Evolutionary conservation across 2,888 invertebrate species (phyloP).

Genomic region (Ecliptopera silaceata): DNA sequence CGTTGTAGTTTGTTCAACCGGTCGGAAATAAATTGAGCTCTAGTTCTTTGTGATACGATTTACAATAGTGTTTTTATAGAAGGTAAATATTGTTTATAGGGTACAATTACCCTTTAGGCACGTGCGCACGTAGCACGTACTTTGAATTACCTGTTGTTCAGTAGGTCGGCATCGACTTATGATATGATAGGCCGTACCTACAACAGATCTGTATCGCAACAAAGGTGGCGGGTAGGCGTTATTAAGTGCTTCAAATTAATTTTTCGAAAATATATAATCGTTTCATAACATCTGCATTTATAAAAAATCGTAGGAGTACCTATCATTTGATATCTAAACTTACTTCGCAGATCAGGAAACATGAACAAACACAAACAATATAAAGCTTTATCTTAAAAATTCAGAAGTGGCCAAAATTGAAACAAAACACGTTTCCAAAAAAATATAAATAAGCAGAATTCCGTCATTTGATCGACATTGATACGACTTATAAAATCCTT

Average conservation of each 20-base stretch:
- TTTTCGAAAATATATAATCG: conserved; percentile 9
- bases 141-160: conserved; percentile 27
- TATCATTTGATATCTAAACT: too few relatives aligned
- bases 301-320: too few relatives aligned
- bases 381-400: background rate
- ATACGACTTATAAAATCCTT: background rate
- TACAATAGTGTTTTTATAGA: conserved; percentile 13
- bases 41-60: conserved; percentile 29
- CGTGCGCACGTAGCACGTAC: conserved; percentile 38
- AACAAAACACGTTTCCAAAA: background rate
- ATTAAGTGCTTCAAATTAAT: conserved; percentile 22
- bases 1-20: conserved; percentile 19
- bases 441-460: background rate
- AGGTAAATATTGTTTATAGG: conserved; percentile 22
- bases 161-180: conserved; percentile 23
- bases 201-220: conserved; percentile 48
- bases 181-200: conserved; percentile 37
- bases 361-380: too few relatives aligned
- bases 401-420: background rate
- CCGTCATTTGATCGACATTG: conserved; percentile 2
- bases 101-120: conserved; percentile 52
- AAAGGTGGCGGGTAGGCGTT: conserved; percentile 10
- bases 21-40: conserved; percentile 25
- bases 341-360: too few relatives aligned
- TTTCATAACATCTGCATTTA: background rate